Evolutionary conservation across 2,113 vertebrate species (phyloP).

Genomic region (Phoxinus phoxinus): DNA sequence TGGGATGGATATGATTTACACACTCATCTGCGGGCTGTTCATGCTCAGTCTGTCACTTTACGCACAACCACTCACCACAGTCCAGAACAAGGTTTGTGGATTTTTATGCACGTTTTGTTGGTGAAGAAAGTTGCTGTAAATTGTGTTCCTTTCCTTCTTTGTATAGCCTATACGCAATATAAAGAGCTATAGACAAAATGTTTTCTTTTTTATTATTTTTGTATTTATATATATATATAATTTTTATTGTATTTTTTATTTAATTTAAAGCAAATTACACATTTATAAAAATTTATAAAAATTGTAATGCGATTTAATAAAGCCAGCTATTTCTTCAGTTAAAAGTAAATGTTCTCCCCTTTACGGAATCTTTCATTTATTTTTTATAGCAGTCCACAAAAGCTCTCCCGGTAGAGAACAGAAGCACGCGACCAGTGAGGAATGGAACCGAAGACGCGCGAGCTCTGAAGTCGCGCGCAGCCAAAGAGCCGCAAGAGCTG

Average conservation of each 20-base stretch:
- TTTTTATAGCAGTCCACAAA: not conserved
- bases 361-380: not conserved
- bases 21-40: slow-evolving; percentile 78
- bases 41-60: slow-evolving; percentile 77
- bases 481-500: slow-evolving; percentile 67
- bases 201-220: not conserved
- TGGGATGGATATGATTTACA: slow-evolving; percentile 77
- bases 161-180: too few relatives aligned
- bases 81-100: slow-evolving; percentile 75
- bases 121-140: not conserved
- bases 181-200: too few relatives aligned
- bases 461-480: slow-evolving; percentile 59
- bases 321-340: not conserved
- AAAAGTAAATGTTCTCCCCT: not conserved
- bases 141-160: not conserved
- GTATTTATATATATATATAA: too few relatives aligned
- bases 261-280: too few relatives aligned
- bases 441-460: slow-evolving; percentile 52
- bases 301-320: too few relatives aligned
- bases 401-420: not conserved
- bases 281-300: too few relatives aligned
- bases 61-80: slow-evolving; percentile 74
- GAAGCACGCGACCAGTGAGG: slow-evolving; percentile 11
- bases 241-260: too few relatives aligned
- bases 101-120: not conserved